Evolutionary conservation across 2,797 vertebrate species (phyloP).

Genomic region (Sebastes taczanowskii): DNA sequence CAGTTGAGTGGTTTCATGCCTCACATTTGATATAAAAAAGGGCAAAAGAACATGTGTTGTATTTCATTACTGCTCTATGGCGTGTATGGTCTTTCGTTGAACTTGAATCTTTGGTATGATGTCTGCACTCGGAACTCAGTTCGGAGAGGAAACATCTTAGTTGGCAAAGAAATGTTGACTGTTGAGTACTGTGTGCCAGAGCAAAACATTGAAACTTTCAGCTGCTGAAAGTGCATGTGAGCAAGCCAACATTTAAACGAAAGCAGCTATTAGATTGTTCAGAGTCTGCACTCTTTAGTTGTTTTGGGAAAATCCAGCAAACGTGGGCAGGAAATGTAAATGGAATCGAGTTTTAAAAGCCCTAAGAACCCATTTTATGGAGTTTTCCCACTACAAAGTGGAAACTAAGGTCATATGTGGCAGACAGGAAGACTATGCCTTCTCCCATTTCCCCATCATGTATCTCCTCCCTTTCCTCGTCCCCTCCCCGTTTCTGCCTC

Average conservation of each 20-base stretch:
- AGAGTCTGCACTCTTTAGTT: neutral
- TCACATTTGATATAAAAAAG: neutral
- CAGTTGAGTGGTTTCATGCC: neutral
- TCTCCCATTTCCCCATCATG: constrained; percentile 25
- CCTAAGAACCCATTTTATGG: neutral
- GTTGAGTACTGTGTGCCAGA: neutral
- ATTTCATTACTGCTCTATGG: neutral
- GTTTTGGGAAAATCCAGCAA: neutral
- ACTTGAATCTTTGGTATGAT: neutral
- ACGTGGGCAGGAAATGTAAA: neutral
- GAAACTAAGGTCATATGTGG: neutral
- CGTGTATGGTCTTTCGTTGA: neutral
- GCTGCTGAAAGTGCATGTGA: neutral
- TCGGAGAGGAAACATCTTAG: neutral
- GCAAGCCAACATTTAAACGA: neutral
- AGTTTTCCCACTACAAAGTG: neutral
- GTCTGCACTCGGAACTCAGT: neutral
- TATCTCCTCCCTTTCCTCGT: constrained; percentile 45
- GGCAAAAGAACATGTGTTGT: neutral
- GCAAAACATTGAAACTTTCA: neutral
- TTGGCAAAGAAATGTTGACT: neutral
- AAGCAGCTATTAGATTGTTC: neutral
- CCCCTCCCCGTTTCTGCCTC: constrained; percentile 23
- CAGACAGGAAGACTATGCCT: constrained; percentile 33
- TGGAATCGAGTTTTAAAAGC: neutral